Percentiles rank a stretch among this genome's conserved stretches.
These are phyloP conservation scores for Camponotus vicinus DNA, from an alignment of 1,140 invertebrate species.

Conservation along the genomic window DNA sequence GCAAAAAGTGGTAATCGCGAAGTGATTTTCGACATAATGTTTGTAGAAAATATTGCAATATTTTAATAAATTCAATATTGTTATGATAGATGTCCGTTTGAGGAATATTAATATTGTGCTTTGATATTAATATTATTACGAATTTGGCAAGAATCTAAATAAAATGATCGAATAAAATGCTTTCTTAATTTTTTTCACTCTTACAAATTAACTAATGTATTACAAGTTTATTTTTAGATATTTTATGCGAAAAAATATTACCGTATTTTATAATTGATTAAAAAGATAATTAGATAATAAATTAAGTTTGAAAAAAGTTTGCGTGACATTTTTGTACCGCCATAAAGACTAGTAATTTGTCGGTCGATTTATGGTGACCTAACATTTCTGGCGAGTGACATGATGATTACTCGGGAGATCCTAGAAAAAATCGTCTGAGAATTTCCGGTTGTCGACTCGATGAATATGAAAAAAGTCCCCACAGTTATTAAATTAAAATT, in stretches of 20 bases:
- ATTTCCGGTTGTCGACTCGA: conserved; percentile 13
- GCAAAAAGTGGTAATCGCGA: conserved; percentile 19
- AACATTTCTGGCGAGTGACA: conserved; percentile 8
- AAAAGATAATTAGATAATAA: background rate
- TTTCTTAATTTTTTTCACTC: background rate
- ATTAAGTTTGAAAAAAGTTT: conserved; percentile 14
- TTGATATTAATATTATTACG: background rate
- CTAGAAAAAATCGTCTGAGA: background rate
- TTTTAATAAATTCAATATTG: no score
- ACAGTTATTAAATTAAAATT: conserved; percentile 28
- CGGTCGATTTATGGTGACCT: background rate
- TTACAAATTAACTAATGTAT: background rate
- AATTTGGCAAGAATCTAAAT: conserved; percentile 1
- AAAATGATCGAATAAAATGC: background rate
- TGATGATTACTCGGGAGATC: background rate
- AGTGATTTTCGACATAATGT: background rate
- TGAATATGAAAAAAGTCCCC: background rate
- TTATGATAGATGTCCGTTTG: background rate
- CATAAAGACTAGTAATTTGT: conserved; percentile 4
- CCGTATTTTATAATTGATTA: background rate
- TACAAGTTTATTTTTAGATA: background rate
- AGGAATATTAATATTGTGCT: background rate
- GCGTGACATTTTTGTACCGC: background rate
- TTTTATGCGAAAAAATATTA: background rate
- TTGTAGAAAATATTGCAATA: background rate